Base-by-base conservation (phyloP, 1,140 invertebrate species). In the Potamilus streckersoni region DNA sequence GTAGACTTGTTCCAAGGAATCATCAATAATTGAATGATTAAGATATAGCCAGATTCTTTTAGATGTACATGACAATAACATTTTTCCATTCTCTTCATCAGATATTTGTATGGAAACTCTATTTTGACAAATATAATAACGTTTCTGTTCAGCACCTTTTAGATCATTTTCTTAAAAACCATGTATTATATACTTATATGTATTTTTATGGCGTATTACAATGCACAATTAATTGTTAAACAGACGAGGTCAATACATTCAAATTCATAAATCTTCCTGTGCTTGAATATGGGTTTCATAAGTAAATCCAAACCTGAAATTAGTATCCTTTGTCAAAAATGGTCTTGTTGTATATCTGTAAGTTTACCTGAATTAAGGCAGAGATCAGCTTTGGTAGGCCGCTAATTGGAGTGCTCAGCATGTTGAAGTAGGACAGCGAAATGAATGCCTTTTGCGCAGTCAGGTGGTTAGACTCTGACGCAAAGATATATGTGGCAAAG, bases 401-500 rank as follows among this genome's bases (percentile, higher is more conserved):
- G 61, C 88, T 89, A 79, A 94, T 92, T 82, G 98, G 97, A 90
- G 98, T 97, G 87, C 97, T 93, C 79, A 99, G 93, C 84, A 99
- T 97, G 92, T 99, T 99, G 92, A 99, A 99, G 85, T 99, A 93
- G 87, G 97, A 96, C 82, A 99, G 92, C 78, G 97, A 96, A 79
- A 99, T 97, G 92, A 99, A 99, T 79, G 92, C 98, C 86, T 93
- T 97, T 88, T 93, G 92, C 82, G 97, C 94, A 89, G 97, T 94
- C 86, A 99, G 92, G 73, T 96, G 92, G 88, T 96, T 94, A 19
- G 85, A 84, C 11, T 79, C 79, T 49, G 85, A 85, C 11, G 79
- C 76, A 55, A 90, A 76, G 12, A 90, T 84, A 76, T 90, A 91
- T 0, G 90, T 89, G 6, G 84, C 85, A 84, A 99, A 99, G 83